Evolutionary conservation across 1,140 invertebrate species (phyloP), one percentile per base, ranked within the genome.

Genomic region (Drosophila nigrodunni): DNA sequence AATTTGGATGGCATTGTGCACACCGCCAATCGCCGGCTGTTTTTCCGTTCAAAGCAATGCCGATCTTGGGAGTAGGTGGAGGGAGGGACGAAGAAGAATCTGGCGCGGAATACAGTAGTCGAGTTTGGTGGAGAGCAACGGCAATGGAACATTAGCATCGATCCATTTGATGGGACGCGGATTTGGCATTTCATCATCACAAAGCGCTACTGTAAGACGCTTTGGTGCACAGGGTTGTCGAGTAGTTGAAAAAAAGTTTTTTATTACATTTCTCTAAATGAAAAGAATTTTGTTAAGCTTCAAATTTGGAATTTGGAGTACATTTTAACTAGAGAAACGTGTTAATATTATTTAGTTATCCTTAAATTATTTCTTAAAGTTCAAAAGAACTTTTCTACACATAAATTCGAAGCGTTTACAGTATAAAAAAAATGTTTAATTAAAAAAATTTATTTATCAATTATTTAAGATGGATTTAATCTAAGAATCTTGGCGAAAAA

Each of bases 1-100:
- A 89, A 89, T 89, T 89, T 89, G 79, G 85, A 89, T 89, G 85
- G 86, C 85, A 90, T 89, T 89, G 85, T 89, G 86, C 85, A 82
- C 82, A 86, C 52, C 37, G 60, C 61, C 61, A 60, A 76, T 64
- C 61, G 77, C 43, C 74, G 60, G 65, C 75, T 61, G 61, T 61
- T 55, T 66, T 54, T 13, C 39, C 41, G 59, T 78, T 89, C 85
- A 89, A 89, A 88, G 85, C 64, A 15, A 44, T 62, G 74, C 83
- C 83, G 83, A 62, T 77, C 10, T 9, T 7, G 3, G 39, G 46
- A 47, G 15, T 8, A 18, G 15, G 2, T 25, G 46, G 7, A 8
- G 5, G 13, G 15, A 15, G 0, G 44, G 5, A 10, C n/a, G 6
- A 35, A n/a, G 30, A 1, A 52, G 59, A 58, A 52, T 61, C 60